Conservation (phyloP, 2,888 invertebrate species). For the Merodon equestris region DNA sequence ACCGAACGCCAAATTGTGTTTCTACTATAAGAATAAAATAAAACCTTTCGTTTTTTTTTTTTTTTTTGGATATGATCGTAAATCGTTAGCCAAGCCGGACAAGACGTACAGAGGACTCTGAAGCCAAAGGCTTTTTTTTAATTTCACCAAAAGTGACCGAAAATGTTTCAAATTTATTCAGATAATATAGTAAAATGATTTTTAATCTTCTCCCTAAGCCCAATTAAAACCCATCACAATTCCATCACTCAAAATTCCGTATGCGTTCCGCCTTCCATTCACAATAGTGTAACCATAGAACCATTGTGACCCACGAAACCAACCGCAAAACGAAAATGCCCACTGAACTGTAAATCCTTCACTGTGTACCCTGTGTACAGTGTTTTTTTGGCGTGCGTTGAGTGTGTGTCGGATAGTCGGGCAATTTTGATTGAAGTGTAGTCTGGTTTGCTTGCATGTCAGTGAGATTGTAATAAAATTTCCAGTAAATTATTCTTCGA, state of each 20-base stretch:
- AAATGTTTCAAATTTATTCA: no score
- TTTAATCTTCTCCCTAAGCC: no score
- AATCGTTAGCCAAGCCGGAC: no score
- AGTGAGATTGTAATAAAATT: slow-evolving; percentile 63
- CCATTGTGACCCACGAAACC: slow-evolving; percentile 16
- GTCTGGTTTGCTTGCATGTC: slow-evolving; percentile 65
- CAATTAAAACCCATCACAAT: not conserved
- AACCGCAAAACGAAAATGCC: not conserved
- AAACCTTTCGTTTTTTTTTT: no score
- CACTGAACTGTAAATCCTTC: slow-evolving; percentile 54
- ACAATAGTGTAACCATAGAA: slow-evolving; percentile 46
- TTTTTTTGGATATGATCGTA: no score
- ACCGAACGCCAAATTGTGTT: no score
- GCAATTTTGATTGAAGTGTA: slow-evolving; percentile 67
- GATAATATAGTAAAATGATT: no score
- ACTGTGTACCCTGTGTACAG: slow-evolving; percentile 10
- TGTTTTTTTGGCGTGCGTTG: slow-evolving; percentile 52
- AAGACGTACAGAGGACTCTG: no score
- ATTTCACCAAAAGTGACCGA: no score
- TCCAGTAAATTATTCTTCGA: slow-evolving; percentile 61
- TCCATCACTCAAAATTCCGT: not conserved
- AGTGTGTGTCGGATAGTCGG: slow-evolving; percentile 64
- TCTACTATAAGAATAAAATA: no score
- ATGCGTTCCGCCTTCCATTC: slow-evolving; percentile 9
- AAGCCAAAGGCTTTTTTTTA: no score